Base-by-base conservation (phyloP, 2,797 vertebrate genomes). In the Pangasius macronema region DNA sequence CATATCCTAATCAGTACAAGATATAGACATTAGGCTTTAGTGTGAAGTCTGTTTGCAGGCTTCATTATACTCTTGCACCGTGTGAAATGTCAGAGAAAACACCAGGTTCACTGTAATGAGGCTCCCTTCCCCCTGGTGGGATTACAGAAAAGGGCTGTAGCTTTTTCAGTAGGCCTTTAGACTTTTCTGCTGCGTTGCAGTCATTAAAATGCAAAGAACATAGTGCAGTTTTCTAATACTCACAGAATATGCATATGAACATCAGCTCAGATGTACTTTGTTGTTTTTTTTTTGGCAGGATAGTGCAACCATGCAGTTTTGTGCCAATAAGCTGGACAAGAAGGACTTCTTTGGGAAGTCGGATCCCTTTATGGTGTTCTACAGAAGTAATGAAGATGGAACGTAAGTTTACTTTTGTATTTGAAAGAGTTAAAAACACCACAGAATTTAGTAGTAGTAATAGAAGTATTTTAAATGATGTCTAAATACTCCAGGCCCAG, bases 261-360 rank as follows among this genome's bases (percentile, higher is more conserved):
- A 82, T 61, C 80, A 72, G 27, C 13, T 49, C 9, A 51, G 81
- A 68, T 77, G 16, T 18, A 51, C 51, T 36, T 39, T 53, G 59
- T 46, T 46, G 5, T 73, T 84, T 33, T 49, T 53, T 20, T 89
- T 76, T 75, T 84, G 89, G 49, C 92, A 99, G 98, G 98, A 99
- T 13, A 97, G 97, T 1, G 97, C 97, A 90, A 99, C 97, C 0
- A 97, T 98, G 96, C 98, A 99, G 95, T 98, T 99, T 93, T 99
- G 98, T 18, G 98, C 97, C 95, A 98, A 98, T 94, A 98, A 99
- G 90, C 93, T 99, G 94, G 98, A 99, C 94, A 99, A 99, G 95
- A 99, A 99, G 90, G 98, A 99, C 88, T 99, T 99, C 92, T 99
- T 99, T 0, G 98, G 98, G 83, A 99, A 99, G 92, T 99, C 98